phyloP scores from a whole-genome alignment of 1,140 invertebrate genomes.

The Drosophila mojavensis region DNA sequence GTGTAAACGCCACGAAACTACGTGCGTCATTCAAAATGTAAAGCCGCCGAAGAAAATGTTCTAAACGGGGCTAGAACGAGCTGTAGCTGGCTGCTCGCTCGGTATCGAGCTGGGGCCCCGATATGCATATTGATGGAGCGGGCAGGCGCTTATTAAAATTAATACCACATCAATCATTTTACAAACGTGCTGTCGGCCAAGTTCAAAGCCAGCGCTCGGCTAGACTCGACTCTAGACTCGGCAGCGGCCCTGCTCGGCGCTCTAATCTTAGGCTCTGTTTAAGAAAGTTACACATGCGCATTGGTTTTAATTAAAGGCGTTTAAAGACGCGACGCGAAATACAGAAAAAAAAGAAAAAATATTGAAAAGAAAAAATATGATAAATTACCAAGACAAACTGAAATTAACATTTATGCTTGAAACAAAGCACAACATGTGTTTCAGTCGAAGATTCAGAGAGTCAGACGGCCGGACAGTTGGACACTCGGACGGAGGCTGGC shows the following conservation, averaged over 20 bases:
- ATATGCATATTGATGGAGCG: constrained; percentile 74
- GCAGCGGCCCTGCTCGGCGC: constrained; percentile 8
- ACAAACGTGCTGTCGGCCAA: constrained; percentile 81
- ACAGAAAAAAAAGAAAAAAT: constrained; percentile 1
- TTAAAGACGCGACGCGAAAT: constrained; percentile 61
- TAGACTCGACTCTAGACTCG: constrained; percentile 39
- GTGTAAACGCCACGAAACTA: constrained; percentile 66
- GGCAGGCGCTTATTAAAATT: constrained; percentile 79
- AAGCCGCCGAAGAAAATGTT: constrained; percentile 37
- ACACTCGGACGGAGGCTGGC: not conserved
- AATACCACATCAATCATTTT: constrained; percentile 84
- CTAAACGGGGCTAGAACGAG: constrained; percentile 23
- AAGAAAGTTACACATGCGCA: constrained; percentile 83
- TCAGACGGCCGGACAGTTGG: not conserved
- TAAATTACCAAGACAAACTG: constrained; percentile 81
- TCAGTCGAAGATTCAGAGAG: constrained; percentile 15
- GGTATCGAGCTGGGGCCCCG: constrained; percentile 10
- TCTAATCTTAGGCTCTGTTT: constrained; percentile 54
- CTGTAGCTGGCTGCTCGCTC: constrained; percentile 4
- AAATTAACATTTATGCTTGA: constrained; percentile 72
- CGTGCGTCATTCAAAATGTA: constrained; percentile 49
- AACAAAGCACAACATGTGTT: constrained; percentile 45
- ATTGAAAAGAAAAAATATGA: constrained; percentile 60
- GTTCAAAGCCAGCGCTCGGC: constrained; percentile 64
- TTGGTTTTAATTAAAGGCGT: constrained; percentile 83